phyloP scores from a whole-genome alignment of 2,797 vertebrate species.

The Lacerta agilis region DNA sequence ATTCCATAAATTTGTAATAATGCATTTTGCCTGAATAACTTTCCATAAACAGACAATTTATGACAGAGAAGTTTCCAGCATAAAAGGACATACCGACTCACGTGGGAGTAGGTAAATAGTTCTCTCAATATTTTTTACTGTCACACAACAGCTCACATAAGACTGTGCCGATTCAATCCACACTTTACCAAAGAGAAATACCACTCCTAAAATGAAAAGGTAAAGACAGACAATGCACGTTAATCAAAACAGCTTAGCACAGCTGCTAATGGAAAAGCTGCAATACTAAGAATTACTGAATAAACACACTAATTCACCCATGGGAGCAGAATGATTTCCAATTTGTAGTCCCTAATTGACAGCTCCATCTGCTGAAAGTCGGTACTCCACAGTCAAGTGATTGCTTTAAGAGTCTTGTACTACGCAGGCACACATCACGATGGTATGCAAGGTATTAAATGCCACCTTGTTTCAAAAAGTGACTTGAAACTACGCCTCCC shows the following conservation, averaged over 20 bases:
- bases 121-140: constrained; percentile 95
- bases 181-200: constrained; percentile 97
- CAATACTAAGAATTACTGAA: constrained; percentile 43
- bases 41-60: constrained; percentile 51
- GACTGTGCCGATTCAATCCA: constrained; percentile 91
- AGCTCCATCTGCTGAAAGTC: not conserved
- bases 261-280: constrained; percentile 30
- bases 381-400: constrained; percentile 35
- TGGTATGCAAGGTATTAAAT: constrained; percentile 39
- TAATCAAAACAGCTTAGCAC: constrained; percentile 26
- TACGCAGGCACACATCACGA: constrained; percentile 33
- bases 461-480: constrained; percentile 19
- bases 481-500: not conserved
- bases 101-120: constrained; percentile 93
- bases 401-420: constrained; percentile 40
- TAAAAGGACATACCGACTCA: constrained; percentile 83
- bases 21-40: constrained; percentile 19
- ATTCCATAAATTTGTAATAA: constrained; percentile 14
- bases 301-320: constrained; percentile 22
- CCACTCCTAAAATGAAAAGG: constrained; percentile 83
- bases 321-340: constrained; percentile 41
- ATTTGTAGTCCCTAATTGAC: constrained; percentile 26
- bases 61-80: constrained; percentile 39
- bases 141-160: constrained; percentile 94
- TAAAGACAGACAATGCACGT: constrained; percentile 45